Evolutionary conservation across 2,888 invertebrate genomes (phyloP).

Genomic region (Pimpla rufipes): DNA sequence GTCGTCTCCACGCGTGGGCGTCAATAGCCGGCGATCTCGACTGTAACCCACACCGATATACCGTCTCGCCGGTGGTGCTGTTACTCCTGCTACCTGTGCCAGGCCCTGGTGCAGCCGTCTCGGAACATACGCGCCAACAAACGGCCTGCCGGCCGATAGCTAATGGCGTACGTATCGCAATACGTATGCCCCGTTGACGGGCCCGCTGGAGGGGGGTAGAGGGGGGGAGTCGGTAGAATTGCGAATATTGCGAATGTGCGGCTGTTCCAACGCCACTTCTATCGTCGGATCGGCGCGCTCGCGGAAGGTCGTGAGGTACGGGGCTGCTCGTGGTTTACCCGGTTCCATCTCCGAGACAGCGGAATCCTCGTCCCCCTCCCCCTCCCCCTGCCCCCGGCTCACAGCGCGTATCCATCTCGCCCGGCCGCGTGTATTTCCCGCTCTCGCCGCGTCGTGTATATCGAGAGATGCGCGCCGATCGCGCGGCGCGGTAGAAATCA

Average conservation of each 20-base stretch:
- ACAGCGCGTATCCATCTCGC: too few relatives aligned
- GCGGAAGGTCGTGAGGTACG: conserved; percentile 64
- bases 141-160: conserved; percentile 62
- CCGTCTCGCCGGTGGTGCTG: conserved; percentile 30
- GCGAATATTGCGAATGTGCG: conserved; percentile 61
- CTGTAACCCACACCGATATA: too few relatives aligned
- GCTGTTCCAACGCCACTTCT: conserved; percentile 60
- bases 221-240: too few relatives aligned
- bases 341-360: conserved; percentile 56
- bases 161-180: conserved; percentile 67
- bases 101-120: conserved; percentile 31
- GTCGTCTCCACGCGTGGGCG: not conserved
- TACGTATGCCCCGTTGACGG: conserved; percentile 60
- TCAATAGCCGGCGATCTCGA: conserved; percentile 17
- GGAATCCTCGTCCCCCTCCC: conserved; percentile 53
- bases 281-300: conserved; percentile 55
- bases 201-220: too few relatives aligned
- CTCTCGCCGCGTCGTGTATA: conserved; percentile 42
- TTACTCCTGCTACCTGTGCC: conserved; percentile 60
- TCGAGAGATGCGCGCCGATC: conserved; percentile 43
- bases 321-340: too few relatives aligned
- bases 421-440: conserved; percentile 28
- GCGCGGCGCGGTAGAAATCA: conserved; percentile 39
- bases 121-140: conserved; percentile 64
- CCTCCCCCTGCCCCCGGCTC: too few relatives aligned